Evolutionary conservation across 2,113 vertebrate genomes (phyloP).

Genomic region (Platysteira castanea): DNA sequence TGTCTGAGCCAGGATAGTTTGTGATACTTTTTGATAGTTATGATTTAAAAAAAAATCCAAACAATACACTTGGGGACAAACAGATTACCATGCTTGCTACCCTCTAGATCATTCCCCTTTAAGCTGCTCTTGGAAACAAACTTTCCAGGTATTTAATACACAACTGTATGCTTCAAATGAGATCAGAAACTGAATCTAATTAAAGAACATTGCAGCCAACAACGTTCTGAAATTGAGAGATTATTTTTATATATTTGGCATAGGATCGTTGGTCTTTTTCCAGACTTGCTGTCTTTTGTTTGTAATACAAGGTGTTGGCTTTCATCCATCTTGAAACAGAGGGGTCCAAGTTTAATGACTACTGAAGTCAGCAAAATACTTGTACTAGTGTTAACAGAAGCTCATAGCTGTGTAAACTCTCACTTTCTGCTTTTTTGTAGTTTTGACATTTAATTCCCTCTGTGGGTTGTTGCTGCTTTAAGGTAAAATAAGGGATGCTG

Average conservation of each 20-base stretch:
- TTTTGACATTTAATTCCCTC: slow-evolving; percentile 18
- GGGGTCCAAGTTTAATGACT: slow-evolving; percentile 40
- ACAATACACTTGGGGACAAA: background rate
- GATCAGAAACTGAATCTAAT: slow-evolving; percentile 43
- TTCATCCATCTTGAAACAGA: slow-evolving; percentile 39
- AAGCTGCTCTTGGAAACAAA: background rate
- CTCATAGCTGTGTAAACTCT: slow-evolving; percentile 6
- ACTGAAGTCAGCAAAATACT: slow-evolving; percentile 54
- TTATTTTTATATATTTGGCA: slow-evolving; percentile 48
- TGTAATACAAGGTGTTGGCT: slow-evolving; percentile 15
- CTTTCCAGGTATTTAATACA: background rate
- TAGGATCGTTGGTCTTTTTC: background rate
- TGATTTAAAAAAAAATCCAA: background rate
- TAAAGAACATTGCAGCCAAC: slow-evolving; percentile 12
- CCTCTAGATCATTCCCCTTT: background rate
- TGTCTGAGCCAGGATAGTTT: background rate
- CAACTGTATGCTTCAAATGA: slow-evolving; percentile 17
- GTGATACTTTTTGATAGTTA: background rate
- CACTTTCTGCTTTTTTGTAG: background rate
- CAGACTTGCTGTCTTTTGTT: background rate
- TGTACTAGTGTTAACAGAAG: slow-evolving; percentile 24
- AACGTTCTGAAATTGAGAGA: slow-evolving; percentile 15
- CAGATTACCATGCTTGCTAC: background rate
- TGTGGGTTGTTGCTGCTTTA: background rate
- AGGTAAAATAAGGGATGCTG: background rate